Evolutionary conservation across 2,888 invertebrate species (phyloP).

Genomic region (Lithophane semibrunnea): DNA sequence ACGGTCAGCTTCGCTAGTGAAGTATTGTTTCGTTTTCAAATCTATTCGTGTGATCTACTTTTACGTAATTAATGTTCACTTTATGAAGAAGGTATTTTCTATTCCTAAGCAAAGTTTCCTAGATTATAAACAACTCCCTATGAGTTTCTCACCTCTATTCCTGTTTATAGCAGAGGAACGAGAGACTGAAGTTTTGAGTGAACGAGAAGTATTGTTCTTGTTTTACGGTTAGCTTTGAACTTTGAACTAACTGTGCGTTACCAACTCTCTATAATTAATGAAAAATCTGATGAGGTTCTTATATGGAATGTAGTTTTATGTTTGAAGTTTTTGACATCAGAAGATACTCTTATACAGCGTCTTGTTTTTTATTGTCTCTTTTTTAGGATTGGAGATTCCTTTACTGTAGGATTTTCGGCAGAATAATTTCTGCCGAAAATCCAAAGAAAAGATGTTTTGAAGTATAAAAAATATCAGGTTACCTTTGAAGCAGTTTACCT

Average conservation of each 20-base stretch:
- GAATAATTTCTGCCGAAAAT: no score
- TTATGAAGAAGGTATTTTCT: not conserved
- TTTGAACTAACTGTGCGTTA: constrained; percentile 32
- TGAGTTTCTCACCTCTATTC: constrained; percentile 37
- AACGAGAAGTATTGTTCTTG: constrained; percentile 53
- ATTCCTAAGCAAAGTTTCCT: constrained; percentile 10
- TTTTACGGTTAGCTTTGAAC: constrained; percentile 47
- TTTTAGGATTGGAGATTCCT: no score
- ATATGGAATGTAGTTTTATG: not conserved
- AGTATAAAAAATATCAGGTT: not conserved
- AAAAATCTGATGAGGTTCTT: constrained; percentile 49
- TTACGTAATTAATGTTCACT: not conserved
- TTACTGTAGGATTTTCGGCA: no score
- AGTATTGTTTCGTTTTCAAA: not conserved
- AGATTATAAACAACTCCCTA: not conserved
- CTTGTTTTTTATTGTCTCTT: not conserved
- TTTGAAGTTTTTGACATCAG: not conserved
- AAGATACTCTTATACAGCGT: not conserved
- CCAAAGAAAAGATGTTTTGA: not conserved
- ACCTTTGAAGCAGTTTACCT: not conserved
- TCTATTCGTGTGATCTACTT: not conserved
- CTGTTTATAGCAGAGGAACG: constrained; percentile 2
- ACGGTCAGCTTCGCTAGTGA: not conserved
- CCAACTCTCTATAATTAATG: constrained; percentile 39
- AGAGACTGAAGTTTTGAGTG: constrained; percentile 50